A percentile compares a stretch with the other conserved stretches of the same genome.
phyloP scores from a whole-genome alignment of 1,140 invertebrate species.

The Trialeurodes vaporariorum region DNA sequence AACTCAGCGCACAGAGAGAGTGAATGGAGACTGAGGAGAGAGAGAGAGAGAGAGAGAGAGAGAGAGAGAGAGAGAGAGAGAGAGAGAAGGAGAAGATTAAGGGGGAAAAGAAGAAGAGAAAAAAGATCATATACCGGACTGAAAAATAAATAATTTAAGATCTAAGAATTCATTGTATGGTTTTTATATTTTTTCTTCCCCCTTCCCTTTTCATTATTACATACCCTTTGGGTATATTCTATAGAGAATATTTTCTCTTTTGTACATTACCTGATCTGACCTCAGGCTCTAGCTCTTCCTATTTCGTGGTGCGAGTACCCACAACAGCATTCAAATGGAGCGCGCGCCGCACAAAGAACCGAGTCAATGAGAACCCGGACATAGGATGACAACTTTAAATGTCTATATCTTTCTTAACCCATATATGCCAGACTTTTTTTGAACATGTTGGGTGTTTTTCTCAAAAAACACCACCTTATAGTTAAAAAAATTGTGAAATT shows the following conservation, averaged over 20 bases:
- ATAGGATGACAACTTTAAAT: too few relatives aligned
- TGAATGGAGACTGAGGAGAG: constrained; percentile 20
- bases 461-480: too few relatives aligned
- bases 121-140: background rate
- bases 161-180: background rate
- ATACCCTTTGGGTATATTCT: background rate
- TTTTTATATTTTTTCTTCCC: background rate
- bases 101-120: constrained; percentile 2
- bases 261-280: background rate
- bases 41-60: constrained; percentile 17
- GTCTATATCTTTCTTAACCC: too few relatives aligned
- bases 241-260: background rate
- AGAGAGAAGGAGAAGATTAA: constrained; percentile 4
- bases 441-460: too few relatives aligned
- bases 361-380: too few relatives aligned
- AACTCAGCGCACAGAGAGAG: too few relatives aligned
- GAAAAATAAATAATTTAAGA: background rate
- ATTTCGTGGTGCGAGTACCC: background rate
- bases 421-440: too few relatives aligned
- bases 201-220: background rate
- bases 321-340: background rate
- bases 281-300: background rate
- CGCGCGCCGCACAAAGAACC: too few relatives aligned
- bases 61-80: background rate
- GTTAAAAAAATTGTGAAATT: too few relatives aligned